Percentiles rank a stretch among this genome's conserved stretches.
phyloP scores from a whole-genome alignment of 1,140 invertebrate genomes.

The Plectrocnemia conspersa region DNA sequence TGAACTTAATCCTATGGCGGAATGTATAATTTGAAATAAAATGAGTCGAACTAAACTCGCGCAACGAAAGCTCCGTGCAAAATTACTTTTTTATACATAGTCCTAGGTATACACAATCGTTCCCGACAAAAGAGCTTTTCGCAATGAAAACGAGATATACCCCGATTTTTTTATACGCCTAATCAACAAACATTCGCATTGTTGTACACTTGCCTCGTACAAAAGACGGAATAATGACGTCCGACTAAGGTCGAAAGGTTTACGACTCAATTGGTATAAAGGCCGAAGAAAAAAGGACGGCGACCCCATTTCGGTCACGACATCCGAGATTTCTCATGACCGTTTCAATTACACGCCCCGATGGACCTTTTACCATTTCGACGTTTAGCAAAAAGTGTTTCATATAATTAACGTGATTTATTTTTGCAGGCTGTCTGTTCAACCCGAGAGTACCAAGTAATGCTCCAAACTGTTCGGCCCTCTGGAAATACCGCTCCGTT shows the following conservation, averaged over 20 bases:
- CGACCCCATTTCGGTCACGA: constrained; percentile 18
- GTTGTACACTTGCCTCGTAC: constrained; percentile 26
- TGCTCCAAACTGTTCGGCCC: constrained; percentile 36
- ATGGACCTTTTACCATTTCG: not conserved
- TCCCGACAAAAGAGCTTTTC: not conserved
- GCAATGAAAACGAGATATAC: not conserved
- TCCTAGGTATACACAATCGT: not conserved
- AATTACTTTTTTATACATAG: too few relatives aligned
- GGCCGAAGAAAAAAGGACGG: constrained; percentile 13
- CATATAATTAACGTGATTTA: too few relatives aligned
- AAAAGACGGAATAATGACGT: constrained; percentile 34
- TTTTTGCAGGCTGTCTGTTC: constrained; percentile 33
- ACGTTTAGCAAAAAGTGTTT: too few relatives aligned
- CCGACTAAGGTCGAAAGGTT: constrained; percentile 34
- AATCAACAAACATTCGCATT: constrained; percentile 23
- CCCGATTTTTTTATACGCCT: constrained; percentile 7
- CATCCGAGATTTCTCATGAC: constrained; percentile 18
- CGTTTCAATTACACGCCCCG: not conserved
- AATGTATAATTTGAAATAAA: too few relatives aligned
- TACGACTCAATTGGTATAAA: constrained; percentile 34
- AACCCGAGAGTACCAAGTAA: constrained; percentile 32
- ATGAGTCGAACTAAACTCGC: too few relatives aligned
- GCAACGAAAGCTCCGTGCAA: too few relatives aligned
- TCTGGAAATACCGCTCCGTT: constrained; percentile 34
- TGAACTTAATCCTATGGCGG: too few relatives aligned